phyloP scores from a whole-genome alignment of 1,140 invertebrate species.

The Heterodera carotae region DNA sequence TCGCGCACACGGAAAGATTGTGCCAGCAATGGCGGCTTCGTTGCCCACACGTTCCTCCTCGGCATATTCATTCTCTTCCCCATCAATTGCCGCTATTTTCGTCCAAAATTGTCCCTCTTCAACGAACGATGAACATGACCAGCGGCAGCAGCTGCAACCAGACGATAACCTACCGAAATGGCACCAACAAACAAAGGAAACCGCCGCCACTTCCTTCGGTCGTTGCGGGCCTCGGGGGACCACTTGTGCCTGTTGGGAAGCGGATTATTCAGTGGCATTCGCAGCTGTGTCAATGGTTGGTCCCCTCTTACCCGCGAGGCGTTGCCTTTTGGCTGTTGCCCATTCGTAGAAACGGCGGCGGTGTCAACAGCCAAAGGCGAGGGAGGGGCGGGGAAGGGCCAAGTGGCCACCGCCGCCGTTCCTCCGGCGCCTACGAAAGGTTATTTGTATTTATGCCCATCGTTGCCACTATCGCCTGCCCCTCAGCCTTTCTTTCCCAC shows the following conservation, averaged over 20 bases:
- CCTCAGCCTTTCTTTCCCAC: constrained; percentile 31
- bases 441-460: background rate
- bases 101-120: background rate
- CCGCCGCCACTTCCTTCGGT: background rate
- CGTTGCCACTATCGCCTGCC: constrained; percentile 12
- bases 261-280: background rate
- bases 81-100: background rate
- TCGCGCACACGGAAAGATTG: too few species aligned
- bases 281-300: background rate
- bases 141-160: background rate
- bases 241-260: background rate
- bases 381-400: background rate
- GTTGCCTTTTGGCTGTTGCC: background rate
- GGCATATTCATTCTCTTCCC: background rate
- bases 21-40: too few species aligned
- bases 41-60: background rate
- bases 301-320: background rate
- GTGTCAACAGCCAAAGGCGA: constrained; percentile 1
- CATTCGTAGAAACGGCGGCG: background rate
- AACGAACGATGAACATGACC: background rate
- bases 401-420: constrained; percentile 1
- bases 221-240: background rate
- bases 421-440: background rate
- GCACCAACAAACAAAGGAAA: too few species aligned
- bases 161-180: too few species aligned